Evolutionary conservation across 1,140 invertebrate species (phyloP).

Genomic region (Mercenaria mercenaria): DNA sequence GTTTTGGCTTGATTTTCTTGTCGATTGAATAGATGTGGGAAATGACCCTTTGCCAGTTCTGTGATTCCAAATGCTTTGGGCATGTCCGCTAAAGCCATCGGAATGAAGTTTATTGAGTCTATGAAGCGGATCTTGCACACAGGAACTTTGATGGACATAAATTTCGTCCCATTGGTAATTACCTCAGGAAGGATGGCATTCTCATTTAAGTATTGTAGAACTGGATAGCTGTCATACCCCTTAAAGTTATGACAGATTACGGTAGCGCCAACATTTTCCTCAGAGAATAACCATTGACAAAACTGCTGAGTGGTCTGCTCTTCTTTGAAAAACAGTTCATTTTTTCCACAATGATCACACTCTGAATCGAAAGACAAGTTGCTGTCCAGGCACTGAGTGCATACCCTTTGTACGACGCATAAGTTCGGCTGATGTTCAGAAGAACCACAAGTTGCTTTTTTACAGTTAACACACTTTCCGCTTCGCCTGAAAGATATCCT

Average conservation of each 20-base stretch:
- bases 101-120: conserved; percentile 50
- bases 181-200: conserved; percentile 18
- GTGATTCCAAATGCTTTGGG: conserved; percentile 22
- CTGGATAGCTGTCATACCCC: conserved; percentile 1
- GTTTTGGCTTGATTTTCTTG: background rate
- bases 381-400: conserved; percentile 44
- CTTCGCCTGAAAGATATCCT: conserved; percentile 45
- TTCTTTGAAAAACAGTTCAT: conserved; percentile 42
- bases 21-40: conserved; percentile 43
- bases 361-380: background rate
- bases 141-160: conserved; percentile 20
- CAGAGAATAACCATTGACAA: conserved; percentile 31
- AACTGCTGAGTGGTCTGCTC: background rate
- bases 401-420: conserved; percentile 67
- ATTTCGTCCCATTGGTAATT: conserved; percentile 25
- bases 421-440: conserved; percentile 62
- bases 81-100: conserved; percentile 5
- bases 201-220: background rate
- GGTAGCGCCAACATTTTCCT: conserved; percentile 3
- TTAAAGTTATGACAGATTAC: conserved; percentile 41
- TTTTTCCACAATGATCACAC: conserved; percentile 14
- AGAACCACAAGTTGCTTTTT: conserved; percentile 53
- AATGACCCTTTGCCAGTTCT: conserved; percentile 57
- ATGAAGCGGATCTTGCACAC: background rate
- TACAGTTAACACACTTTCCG: conserved; percentile 54